phyloP scores from a whole-genome alignment of 64 coral and sea anemone species.

The Porites lutea region DNA sequence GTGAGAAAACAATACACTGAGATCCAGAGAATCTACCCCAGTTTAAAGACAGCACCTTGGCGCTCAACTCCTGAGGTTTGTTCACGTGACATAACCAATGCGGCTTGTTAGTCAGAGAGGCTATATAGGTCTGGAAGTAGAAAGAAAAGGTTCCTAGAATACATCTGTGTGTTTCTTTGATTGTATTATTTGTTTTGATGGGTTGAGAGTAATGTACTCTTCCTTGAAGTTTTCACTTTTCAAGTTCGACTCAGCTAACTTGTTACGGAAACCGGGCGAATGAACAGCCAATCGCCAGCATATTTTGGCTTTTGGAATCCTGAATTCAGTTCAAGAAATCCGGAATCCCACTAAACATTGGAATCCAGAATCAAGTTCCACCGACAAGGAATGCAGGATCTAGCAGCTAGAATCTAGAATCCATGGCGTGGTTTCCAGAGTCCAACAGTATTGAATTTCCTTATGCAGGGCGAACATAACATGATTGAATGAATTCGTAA shows the following conservation, averaged over 20 bases:
- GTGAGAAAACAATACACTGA: neutral
- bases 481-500: neutral
- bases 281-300: too few species aligned
- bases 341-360: too few species aligned
- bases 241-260: neutral
- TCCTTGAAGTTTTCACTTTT: neutral
- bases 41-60: neutral
- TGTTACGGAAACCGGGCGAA: too few species aligned
- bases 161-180: neutral
- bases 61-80: neutral
- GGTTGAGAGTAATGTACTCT: too few species aligned
- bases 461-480: too few species aligned
- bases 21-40: slow-evolving; percentile 8
- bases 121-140: neutral
- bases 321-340: too few species aligned
- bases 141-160: neutral
- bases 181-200: neutral
- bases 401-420: too few species aligned
- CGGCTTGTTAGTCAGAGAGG: neutral
- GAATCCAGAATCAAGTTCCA: too few species aligned
- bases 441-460: too few species aligned
- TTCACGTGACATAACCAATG: slow-evolving; percentile 18
- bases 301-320: too few species aligned
- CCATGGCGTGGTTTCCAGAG: too few species aligned
- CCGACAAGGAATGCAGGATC: too few species aligned